Conservation (phyloP, 1,140 invertebrate genomes). For the Anastatus disparis region DNA sequence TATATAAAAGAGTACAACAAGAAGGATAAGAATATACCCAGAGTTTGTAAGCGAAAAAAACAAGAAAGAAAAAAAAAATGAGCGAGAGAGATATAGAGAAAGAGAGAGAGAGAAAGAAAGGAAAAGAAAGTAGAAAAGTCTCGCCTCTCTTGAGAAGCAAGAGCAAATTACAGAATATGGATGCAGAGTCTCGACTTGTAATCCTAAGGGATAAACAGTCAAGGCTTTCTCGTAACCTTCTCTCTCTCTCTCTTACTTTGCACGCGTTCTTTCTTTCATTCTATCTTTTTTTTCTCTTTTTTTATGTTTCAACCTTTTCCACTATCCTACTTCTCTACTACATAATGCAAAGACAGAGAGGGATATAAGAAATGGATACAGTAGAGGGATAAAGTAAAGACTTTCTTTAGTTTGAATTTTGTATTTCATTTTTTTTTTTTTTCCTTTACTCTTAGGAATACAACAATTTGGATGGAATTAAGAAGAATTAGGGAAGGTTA, state of each 20-base stretch:
- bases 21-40: too few species aligned
- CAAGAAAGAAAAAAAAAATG: background rate
- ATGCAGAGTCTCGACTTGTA: conserved; percentile 50
- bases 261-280: background rate
- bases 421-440: conserved; percentile 13
- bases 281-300: conserved; percentile 39
- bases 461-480: too few species aligned
- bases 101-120: conserved; percentile 2
- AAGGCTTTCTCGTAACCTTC: conserved; percentile 32
- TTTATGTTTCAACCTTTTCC: conserved; percentile 11
- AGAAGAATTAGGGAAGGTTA: too few species aligned
- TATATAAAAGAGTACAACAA: too few species aligned
- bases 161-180: conserved; percentile 53
- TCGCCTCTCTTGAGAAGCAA: conserved; percentile 19
- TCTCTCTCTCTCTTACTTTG: conserved; percentile 18
- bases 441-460: too few species aligned
- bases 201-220: conserved; percentile 55
- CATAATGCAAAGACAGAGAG: conserved; percentile 19
- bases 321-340: conserved; percentile 19
- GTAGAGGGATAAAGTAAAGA: background rate
- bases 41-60: conserved; percentile 1
- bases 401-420: conserved; percentile 22
- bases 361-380: conserved; percentile 23
- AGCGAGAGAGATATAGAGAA: background rate
- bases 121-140: conserved; percentile 19